phyloP scores from a whole-genome alignment of 1,140 invertebrate species.

The Diorhabda elongata region DNA sequence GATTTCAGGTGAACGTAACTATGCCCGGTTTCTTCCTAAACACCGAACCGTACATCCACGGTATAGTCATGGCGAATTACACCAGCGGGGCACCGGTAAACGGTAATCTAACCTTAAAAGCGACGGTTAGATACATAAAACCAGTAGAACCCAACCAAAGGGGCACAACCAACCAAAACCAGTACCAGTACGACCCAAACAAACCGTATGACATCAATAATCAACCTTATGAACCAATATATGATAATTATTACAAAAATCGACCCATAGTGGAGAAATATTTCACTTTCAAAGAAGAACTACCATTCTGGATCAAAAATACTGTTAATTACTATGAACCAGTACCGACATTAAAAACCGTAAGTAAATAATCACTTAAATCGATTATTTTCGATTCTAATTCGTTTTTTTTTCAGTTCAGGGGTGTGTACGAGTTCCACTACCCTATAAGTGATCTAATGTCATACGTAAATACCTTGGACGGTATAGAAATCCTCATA shows the following conservation, averaged over 20 bases:
- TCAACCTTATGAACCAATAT: conserved; percentile 19
- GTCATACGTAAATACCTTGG: conserved; percentile 60
- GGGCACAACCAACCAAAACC: conserved; percentile 8
- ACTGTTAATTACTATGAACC: conserved; percentile 49
- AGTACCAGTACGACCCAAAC: conserved; percentile 19
- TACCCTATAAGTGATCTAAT: conserved; percentile 79
- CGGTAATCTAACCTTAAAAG: conserved; percentile 82
- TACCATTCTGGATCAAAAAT: conserved; percentile 71
- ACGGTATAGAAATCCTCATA: conserved; percentile 81
- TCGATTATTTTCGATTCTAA: background rate
- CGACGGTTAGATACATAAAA: conserved; percentile 67
- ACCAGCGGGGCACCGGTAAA: conserved; percentile 77
- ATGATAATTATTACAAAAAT: conserved; percentile 39
- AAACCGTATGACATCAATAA: conserved; percentile 23
- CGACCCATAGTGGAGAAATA: conserved; percentile 61
- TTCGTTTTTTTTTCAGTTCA: conserved; percentile 60
- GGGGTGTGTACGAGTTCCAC: conserved; percentile 79
- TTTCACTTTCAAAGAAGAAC: conserved; percentile 73
- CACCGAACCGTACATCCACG: conserved; percentile 75
- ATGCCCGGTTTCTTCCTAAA: conserved; percentile 92
- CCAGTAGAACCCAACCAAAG: conserved; percentile 45
- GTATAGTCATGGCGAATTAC: conserved; percentile 89
- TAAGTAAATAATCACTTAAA: conserved; percentile 47
- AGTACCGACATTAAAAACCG: conserved; percentile 65
- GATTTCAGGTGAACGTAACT: conserved; percentile 81